Conservation (phyloP, 2,888 invertebrate genomes). For the Alviniconcha strummeri region DNA sequence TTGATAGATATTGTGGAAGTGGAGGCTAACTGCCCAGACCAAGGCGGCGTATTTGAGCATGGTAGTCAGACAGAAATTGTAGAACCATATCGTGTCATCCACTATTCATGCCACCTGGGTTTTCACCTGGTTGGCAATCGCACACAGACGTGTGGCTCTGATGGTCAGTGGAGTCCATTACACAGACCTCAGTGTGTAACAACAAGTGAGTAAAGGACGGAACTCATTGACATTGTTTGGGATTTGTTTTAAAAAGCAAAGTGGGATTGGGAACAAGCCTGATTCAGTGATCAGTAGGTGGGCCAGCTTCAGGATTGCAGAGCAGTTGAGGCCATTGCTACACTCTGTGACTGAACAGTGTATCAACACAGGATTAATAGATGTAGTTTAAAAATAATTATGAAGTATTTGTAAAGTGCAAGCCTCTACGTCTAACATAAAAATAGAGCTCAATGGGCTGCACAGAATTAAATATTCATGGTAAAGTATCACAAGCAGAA, state of each 20-base stretch:
- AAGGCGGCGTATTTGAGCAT: slow-evolving; percentile 28
- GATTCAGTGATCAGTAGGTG: no score
- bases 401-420: no score
- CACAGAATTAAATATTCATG: no score
- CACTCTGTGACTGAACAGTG: no score
- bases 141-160: slow-evolving; percentile 50
- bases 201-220: not conserved
- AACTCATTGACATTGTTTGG: not conserved
- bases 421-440: no score
- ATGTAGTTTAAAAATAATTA: no score
- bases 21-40: slow-evolving; percentile 26
- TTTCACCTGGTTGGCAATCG: slow-evolving; percentile 52
- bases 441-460: no score
- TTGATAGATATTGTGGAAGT: slow-evolving; percentile 19
- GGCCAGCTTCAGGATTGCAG: no score
- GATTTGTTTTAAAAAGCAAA: not conserved
- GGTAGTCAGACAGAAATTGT: slow-evolving; percentile 34
- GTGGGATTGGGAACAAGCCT: not conserved
- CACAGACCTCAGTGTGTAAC: slow-evolving; percentile 37
- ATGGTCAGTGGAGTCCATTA: slow-evolving; percentile 54
- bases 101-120: slow-evolving; percentile 53
- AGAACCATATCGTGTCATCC: slow-evolving; percentile 28
- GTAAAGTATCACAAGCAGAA: no score
- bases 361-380: no score
- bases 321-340: no score